Evolutionary conservation across 2,113 vertebrate genomes (phyloP).

Genomic region (Erythrolamprus reginae): DNA sequence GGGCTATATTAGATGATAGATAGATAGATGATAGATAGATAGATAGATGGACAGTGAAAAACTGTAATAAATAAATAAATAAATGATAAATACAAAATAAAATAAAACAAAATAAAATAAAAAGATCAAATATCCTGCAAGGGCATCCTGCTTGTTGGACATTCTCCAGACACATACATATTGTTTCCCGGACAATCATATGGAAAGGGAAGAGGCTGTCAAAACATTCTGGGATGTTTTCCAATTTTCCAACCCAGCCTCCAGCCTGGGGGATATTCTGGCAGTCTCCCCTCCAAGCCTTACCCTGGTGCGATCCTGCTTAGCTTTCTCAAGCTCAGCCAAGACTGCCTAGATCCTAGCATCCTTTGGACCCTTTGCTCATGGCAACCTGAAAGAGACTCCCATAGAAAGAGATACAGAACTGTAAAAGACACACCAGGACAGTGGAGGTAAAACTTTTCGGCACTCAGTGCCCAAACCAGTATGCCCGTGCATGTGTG

Average conservation of each 20-base stretch:
- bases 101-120: too few relatives aligned
- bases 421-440: too few relatives aligned
- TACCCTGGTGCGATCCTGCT: not conserved
- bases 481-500: too few relatives aligned
- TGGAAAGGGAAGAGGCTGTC: not conserved
- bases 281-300: not conserved
- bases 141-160: not conserved
- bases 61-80: not conserved
- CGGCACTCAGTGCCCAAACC: too few relatives aligned
- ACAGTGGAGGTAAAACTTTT: too few relatives aligned
- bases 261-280: not conserved
- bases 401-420: not conserved
- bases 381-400: not conserved
- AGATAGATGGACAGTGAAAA: not conserved
- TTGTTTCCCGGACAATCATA: not conserved
- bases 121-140: not conserved
- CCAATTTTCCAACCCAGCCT: not conserved
- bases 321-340: not conserved
- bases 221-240: not conserved
- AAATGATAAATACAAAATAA: too few relatives aligned
- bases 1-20: too few relatives aligned
- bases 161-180: not conserved
- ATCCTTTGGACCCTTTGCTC: not conserved
- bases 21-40: too few relatives aligned
- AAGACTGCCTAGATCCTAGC: not conserved